These are phyloP conservation scores for Cataglyphis livida DNA, from an alignment of 2,888 invertebrate genomes.

Conservation along the genomic window DNA sequence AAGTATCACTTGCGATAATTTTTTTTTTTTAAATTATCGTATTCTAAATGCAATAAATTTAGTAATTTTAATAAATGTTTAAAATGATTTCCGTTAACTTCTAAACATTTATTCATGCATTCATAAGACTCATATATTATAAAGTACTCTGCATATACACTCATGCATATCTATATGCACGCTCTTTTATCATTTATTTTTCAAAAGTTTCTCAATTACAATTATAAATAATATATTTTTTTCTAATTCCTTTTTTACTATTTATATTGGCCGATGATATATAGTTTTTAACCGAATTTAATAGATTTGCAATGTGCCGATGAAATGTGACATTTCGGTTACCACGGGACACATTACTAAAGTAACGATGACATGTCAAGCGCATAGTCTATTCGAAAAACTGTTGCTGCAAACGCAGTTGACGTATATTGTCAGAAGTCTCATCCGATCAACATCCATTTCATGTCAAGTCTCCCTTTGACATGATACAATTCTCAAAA, in stretches of 20 bases:
- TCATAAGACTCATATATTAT: not conserved
- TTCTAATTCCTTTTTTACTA: not conserved
- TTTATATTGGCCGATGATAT: not conserved
- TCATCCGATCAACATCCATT: constrained; percentile 37
- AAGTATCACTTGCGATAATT: not conserved
- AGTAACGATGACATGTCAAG: constrained; percentile 31
- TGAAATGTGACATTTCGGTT: constrained; percentile 20
- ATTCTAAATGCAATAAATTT: not conserved
- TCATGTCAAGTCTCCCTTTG: constrained; percentile 22
- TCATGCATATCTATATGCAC: not conserved
- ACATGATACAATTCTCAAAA: constrained; percentile 22
- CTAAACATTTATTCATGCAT: not conserved
- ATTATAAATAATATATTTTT: not conserved
- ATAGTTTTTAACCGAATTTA: constrained; percentile 4
- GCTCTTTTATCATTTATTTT: not conserved
- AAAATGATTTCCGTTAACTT: not conserved
- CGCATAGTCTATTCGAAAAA: constrained; percentile 33
- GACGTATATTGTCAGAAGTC: constrained; percentile 41
- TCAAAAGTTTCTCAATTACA: not conserved
- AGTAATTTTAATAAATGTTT: not conserved
- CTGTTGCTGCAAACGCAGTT: constrained; percentile 38
- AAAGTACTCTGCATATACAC: not conserved
- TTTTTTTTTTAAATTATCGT: not conserved
- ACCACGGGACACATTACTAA: not conserved
- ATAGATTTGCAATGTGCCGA: not conserved